Percentiles rank a stretch among this genome's conserved stretches.
Evolutionary conservation across 2,888 invertebrate species (phyloP).

Genomic region (Chloromyia formosa): DNA sequence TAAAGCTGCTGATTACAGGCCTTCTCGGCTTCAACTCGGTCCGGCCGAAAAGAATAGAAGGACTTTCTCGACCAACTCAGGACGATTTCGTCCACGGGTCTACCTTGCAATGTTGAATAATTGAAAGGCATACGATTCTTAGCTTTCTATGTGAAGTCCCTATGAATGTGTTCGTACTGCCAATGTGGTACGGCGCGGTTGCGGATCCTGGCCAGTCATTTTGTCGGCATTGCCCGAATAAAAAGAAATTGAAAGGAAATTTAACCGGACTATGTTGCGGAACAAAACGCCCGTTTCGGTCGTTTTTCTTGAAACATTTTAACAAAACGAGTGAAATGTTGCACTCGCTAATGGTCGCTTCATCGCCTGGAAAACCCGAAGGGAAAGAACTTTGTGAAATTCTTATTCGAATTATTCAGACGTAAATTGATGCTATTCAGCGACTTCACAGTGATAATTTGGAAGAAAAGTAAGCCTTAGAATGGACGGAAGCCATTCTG

Average conservation of each 20-base stretch:
- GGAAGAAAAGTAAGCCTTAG: background rate
- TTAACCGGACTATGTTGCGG: background rate
- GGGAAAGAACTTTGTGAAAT: slow-evolving; percentile 2
- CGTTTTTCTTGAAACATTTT: slow-evolving; percentile 1
- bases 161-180: background rate
- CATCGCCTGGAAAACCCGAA: background rate
- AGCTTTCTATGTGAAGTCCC: no score
- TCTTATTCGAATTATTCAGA: slow-evolving; percentile 5
- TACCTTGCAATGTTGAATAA: slow-evolving; percentile 5
- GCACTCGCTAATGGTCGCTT: slow-evolving; percentile 7
- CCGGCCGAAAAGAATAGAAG: no score
- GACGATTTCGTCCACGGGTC: no score
- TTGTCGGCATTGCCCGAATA: background rate
- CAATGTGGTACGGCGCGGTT: no score
- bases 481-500: background rate
- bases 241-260: background rate
- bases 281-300: background rate
- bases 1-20: slow-evolving; percentile 22
- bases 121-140: background rate
- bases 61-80: no score
- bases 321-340: background rate
- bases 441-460: slow-evolving; percentile 1
- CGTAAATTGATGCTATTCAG: slow-evolving; percentile 25
- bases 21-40: background rate
- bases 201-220: background rate